Percentiles rank a stretch among this genome's conserved stretches.
Evolutionary conservation across 2,888 invertebrate genomes (phyloP).

Genomic region (Leptopilina syphax): DNA sequence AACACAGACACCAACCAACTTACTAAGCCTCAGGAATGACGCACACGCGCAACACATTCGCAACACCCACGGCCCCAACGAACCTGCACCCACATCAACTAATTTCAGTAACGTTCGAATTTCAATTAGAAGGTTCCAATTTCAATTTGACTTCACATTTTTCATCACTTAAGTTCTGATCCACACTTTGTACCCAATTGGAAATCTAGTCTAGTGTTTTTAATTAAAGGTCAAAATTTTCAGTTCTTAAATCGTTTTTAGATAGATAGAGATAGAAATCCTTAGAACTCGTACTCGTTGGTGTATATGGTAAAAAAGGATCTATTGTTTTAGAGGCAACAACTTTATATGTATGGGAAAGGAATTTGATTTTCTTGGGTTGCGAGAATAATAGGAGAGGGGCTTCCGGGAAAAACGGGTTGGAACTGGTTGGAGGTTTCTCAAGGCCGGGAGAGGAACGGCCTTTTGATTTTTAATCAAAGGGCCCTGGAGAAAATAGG

Average conservation of each 20-base stretch:
- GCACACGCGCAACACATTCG: conserved; percentile 60
- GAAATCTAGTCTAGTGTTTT: no score
- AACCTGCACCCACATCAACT: conserved; percentile 58
- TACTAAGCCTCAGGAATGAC: conserved; percentile 55
- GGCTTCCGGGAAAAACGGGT: conserved; percentile 38
- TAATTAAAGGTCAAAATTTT: no score
- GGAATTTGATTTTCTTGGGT: neutral
- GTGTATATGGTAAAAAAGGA: no score
- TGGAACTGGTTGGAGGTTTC: conserved; percentile 45
- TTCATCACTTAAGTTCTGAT: no score
- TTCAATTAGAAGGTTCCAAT: conserved; percentile 28
- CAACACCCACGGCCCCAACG: conserved; percentile 48
- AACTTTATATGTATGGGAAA: neutral
- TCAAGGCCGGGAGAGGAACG: conserved; percentile 73
- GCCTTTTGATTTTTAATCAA: conserved; percentile 47
- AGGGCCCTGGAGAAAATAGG: conserved; percentile 10
- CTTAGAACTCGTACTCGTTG: no score
- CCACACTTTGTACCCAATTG: no score
- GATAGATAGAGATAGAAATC: no score
- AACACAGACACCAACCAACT: conserved; percentile 45
- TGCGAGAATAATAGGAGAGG: neutral
- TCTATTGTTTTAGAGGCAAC: no score
- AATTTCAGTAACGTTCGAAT: conserved; percentile 28
- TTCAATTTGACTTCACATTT: conserved; percentile 27
- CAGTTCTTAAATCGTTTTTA: no score